Percentiles rank a stretch among this genome's conserved stretches.
These are phyloP conservation scores for Spheniscus mendiculus DNA, from an alignment of 2,113 vertebrate genomes.

Conservation along the genomic window DNA sequence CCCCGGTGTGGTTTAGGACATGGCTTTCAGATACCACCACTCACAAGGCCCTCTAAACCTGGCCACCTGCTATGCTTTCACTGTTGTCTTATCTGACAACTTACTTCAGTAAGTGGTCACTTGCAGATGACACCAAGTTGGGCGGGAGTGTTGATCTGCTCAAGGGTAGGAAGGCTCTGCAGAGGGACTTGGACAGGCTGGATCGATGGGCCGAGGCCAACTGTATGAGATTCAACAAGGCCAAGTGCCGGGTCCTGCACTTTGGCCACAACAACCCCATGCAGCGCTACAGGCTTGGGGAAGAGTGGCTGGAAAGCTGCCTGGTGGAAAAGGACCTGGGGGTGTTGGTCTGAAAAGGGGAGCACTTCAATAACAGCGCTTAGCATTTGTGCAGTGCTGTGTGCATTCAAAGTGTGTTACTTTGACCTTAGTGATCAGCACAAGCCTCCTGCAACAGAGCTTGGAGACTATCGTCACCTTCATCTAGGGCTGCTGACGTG, in stretches of 20 bases:
- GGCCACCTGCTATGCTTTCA: background rate
- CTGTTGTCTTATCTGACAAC: background rate
- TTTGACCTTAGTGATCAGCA: background rate
- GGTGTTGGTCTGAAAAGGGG: background rate
- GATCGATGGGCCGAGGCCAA: no score
- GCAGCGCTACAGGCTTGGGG: no score
- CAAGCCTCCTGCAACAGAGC: background rate
- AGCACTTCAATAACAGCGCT: background rate
- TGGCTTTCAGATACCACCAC: background rate
- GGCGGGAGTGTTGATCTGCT: no score
- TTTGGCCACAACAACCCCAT: no score
- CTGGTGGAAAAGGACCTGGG: no score
- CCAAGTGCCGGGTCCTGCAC: no score
- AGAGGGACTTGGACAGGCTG: no score
- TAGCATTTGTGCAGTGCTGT: background rate
- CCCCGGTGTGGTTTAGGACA: fast-evolving
- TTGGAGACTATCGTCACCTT: background rate
- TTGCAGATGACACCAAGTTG: no score
- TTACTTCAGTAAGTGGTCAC: background rate
- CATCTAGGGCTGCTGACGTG: background rate
- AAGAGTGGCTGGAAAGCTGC: no score
- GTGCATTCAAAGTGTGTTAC: background rate
- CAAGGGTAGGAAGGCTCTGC: no score
- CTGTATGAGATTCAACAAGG: no score
- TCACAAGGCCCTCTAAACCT: background rate